Base-by-base conservation (phyloP, 2,797 vertebrate species). In the Malurus splendens region DNA sequence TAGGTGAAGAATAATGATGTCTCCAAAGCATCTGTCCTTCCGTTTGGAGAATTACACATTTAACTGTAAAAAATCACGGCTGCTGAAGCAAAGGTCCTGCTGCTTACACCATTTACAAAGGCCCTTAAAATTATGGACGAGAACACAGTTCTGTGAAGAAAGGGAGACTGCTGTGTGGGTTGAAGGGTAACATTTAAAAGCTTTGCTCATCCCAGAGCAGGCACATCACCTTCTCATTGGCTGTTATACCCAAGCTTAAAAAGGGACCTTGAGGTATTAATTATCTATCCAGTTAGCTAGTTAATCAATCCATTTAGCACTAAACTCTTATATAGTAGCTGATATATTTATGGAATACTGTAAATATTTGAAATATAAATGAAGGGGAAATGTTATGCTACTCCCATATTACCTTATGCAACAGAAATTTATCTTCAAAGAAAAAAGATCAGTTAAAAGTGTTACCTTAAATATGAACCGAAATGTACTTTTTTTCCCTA, bases 1-100 rank as follows among this genome's bases (percentile, higher is more conserved):
- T 51, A 93, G 85, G 75, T 92, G 87, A 86, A 86, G 93, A 90
- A 95, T 94, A 96, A 94, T 90, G 86, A 95, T 94, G 73, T 91
- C 89, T 95, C 89, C 72, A 82, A 94, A 85, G 91, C 57, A 3
- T 59, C 91, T 87, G 86, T 87, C 85, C 80, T 94, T 94, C 84
- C 17, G 2, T 82, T 89, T 60, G 50, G 86, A 65, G 84, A 84
- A 90, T 92, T 93, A 62, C 41, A 90, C 47, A 86, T 90, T 95
- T 89, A 94, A 86, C 91, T 71, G 82, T 57, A 91, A 81, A 94
- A 90, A 90, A 88, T 81, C 87, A 74, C 70, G 39, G 36, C 50
- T 78, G 84, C 70, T 52, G 67, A 93, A 86, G 39, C 33, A 86
- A 93, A 94, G 86, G 86, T 87, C 93, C 94, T 81, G 83, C 94